Conservation (phyloP, 1,140 invertebrate genomes). For the Sogatella furcifera region DNA sequence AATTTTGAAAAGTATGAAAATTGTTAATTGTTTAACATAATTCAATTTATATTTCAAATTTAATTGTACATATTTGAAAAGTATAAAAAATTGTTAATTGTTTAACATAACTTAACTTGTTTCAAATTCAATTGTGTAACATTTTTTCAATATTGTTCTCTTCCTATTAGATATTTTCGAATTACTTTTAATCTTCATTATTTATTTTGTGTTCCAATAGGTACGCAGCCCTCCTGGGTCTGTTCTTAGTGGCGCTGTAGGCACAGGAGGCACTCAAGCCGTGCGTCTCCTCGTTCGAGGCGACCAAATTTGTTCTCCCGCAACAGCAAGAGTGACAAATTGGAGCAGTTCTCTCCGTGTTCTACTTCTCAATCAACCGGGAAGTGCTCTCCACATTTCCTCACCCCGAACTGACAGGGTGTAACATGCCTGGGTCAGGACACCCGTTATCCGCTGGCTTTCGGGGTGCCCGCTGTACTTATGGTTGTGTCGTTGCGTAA, state of each 20-base stretch:
- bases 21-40: no score
- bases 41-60: no score
- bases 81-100: no score
- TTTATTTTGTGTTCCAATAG: no score
- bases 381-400: conserved; percentile 80
- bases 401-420: conserved; percentile 65
- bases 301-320: conserved; percentile 83
- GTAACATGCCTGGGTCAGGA: conserved; percentile 70
- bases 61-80: no score
- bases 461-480: conserved; percentile 78
- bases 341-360: conserved; percentile 79
- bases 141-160: no score
- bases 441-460: conserved; percentile 82
- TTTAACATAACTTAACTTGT: no score
- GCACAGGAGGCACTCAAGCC: conserved; percentile 96
- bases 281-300: conserved; percentile 92
- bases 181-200: no score
- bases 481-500: conserved; percentile 73
- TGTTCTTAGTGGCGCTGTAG: conserved; percentile 74
- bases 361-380: conserved; percentile 91
- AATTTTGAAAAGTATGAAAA: no score
- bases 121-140: no score
- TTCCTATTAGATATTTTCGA: no score
- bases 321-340: conserved; percentile 60
- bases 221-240: conserved; percentile 45